phyloP scores from a whole-genome alignment of 1,140 invertebrate species.

The Centruroides vittatus region DNA sequence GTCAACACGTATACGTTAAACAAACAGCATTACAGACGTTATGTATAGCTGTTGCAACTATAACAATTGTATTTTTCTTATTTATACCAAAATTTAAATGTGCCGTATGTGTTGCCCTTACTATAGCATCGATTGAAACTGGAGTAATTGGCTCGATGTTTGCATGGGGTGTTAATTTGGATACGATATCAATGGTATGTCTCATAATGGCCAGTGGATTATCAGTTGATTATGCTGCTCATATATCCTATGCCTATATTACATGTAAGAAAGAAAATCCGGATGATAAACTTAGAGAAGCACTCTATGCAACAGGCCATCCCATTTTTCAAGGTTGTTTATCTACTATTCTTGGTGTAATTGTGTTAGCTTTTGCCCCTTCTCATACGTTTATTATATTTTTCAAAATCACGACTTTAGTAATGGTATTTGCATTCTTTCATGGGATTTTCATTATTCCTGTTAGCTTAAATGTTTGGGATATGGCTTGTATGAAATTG shows the following conservation, averaged over 20 bases:
- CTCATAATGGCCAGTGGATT: slow-evolving; percentile 97
- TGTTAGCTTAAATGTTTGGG: no score
- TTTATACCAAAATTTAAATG: slow-evolving; percentile 90
- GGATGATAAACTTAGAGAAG: slow-evolving; percentile 59
- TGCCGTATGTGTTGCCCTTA: slow-evolving; percentile 85
- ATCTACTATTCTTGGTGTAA: slow-evolving; percentile 79
- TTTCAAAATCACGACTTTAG: slow-evolving; percentile 94
- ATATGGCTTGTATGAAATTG: no score
- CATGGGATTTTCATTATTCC: slow-evolving; percentile 42
- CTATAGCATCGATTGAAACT: slow-evolving; percentile 84
- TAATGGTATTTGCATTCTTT: slow-evolving; percentile 83
- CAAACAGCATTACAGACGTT: slow-evolving; percentile 86
- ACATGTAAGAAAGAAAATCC: slow-evolving; percentile 40
- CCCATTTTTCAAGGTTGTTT: slow-evolving; percentile 90
- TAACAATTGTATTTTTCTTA: slow-evolving; percentile 89
- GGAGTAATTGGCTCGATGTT: slow-evolving; percentile 96
- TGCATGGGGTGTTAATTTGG: slow-evolving; percentile 82
- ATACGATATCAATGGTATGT: slow-evolving; percentile 97
- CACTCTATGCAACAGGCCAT: slow-evolving; percentile 72
- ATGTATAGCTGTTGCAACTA: slow-evolving; percentile 72
- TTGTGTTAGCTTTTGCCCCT: slow-evolving; percentile 68
- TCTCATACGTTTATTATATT: slow-evolving; percentile 94
- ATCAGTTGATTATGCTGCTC: slow-evolving; percentile 91
- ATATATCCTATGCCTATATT: slow-evolving; percentile 94
- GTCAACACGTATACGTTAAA: slow-evolving; percentile 81